Conservation (phyloP, 1,140 invertebrate species). For the Saccostrea echinata region DNA sequence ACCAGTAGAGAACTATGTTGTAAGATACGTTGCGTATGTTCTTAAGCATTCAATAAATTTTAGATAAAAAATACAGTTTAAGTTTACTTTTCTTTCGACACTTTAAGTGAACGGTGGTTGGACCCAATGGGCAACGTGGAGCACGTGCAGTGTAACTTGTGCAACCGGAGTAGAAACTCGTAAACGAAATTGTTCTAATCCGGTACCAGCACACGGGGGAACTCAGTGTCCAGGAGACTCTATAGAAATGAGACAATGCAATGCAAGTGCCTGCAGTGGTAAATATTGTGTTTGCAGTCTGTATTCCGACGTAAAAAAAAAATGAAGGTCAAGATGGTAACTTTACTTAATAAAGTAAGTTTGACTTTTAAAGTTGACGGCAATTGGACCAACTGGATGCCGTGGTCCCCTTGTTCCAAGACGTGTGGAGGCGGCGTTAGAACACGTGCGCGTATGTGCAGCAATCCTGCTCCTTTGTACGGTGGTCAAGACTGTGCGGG, state of each 20-base stretch:
- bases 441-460: slow-evolving; percentile 60
- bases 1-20: too few species aligned
- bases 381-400: slow-evolving; percentile 58
- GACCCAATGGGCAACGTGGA: slow-evolving; percentile 86
- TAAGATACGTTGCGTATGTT: too few species aligned
- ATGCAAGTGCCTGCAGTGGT: too few species aligned
- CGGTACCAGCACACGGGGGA: slow-evolving; percentile 16
- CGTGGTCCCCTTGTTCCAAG: background rate
- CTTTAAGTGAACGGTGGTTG: slow-evolving; percentile 70
- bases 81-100: background rate
- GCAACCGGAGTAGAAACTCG: slow-evolving; percentile 90
- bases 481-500: slow-evolving; percentile 68
- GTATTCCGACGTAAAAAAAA: too few species aligned
- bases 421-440: slow-evolving; percentile 65
- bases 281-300: too few species aligned
- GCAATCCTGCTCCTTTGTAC: slow-evolving; percentile 62
- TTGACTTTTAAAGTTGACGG: slow-evolving; percentile 55
- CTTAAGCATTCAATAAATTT: too few species aligned
- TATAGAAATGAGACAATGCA: background rate
- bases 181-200: slow-evolving; percentile 67
- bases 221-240: background rate
- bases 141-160: slow-evolving; percentile 92
- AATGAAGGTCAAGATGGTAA: too few species aligned
- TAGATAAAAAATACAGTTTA: too few species aligned
- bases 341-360: too few species aligned